Evolutionary conservation across 1,140 invertebrate species (phyloP).

Genomic region (Pristionchus pacificus): DNA sequence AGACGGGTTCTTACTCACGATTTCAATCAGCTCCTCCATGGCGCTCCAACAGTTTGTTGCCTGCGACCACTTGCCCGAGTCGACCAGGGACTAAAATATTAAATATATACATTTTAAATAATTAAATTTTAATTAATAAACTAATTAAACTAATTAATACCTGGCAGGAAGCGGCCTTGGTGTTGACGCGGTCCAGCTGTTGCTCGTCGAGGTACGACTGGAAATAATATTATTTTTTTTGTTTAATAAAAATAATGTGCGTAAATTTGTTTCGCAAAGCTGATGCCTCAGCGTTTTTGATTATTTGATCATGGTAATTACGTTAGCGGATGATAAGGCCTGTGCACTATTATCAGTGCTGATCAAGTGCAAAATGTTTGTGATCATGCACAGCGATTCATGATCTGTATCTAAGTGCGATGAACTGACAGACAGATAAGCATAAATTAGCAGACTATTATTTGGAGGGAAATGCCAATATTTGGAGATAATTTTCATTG

Average conservation of each 20-base stretch:
- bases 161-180: conserved; percentile 39
- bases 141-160: neutral
- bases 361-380: no score
- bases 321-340: no score
- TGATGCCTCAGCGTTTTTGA: no score
- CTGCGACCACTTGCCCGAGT: conserved; percentile 60
- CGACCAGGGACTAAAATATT: conserved; percentile 56
- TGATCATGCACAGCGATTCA: no score
- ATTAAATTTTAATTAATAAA: neutral
- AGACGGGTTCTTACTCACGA: no score
- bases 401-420: neutral
- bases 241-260: no score
- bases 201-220: conserved; percentile 63
- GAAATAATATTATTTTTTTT: no score
- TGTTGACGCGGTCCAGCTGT: conserved; percentile 57
- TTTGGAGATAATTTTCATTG: conserved; percentile 58
- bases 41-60: conserved; percentile 68
- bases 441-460: no score
- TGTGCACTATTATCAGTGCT: no score
- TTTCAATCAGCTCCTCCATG: conserved; percentile 65
- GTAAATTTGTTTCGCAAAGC: no score
- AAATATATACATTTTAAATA: neutral
- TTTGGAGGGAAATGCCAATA: no score
- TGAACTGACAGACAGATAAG: conserved; percentile 62
- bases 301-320: no score